A percentile compares a stretch with the other conserved stretches of the same genome.
These are phyloP conservation scores for Lithophane ornitopus DNA, from an alignment of 2,888 invertebrate genomes.

Conservation along the genomic window DNA sequence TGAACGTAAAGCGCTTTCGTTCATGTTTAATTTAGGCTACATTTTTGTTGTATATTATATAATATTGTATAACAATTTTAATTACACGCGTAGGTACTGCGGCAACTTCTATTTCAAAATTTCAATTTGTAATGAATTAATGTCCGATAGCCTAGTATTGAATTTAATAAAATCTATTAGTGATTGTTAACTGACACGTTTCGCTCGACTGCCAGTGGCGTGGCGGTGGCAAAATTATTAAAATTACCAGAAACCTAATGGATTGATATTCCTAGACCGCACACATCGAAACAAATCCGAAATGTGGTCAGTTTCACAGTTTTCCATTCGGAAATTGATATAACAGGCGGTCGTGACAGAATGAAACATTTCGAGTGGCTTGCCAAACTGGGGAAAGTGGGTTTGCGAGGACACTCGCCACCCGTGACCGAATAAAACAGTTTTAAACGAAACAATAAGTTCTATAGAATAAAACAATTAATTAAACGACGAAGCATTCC, in stretches of 20 bases:
- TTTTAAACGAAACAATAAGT: conserved; percentile 61
- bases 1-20: not conserved
- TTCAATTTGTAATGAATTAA: not conserved
- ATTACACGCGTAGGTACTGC: not conserved
- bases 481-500: conserved; percentile 50
- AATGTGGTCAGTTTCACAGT: conserved; percentile 63
- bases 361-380: conserved; percentile 72
- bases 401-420: conserved; percentile 76
- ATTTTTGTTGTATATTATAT: not conserved
- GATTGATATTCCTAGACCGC: conserved; percentile 53
- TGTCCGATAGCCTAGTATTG: not conserved
- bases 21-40: not conserved
- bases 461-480: conserved; percentile 58
- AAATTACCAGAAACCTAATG: conserved; percentile 36
- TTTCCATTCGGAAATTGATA: conserved; percentile 69
- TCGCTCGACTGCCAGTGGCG: not conserved
- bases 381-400: conserved; percentile 81
- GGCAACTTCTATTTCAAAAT: not conserved
- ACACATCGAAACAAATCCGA: conserved; percentile 51
- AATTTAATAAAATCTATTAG: not conserved
- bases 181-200: conserved; percentile 17
- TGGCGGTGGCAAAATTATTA: conserved; percentile 6
- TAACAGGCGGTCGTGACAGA: conserved; percentile 70
- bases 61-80: not conserved
- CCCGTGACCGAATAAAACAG: conserved; percentile 73